Evolutionary conservation across 2,888 invertebrate genomes (phyloP), one percentile per base, ranked within the genome.

Genomic region (Dione juno): DNA sequence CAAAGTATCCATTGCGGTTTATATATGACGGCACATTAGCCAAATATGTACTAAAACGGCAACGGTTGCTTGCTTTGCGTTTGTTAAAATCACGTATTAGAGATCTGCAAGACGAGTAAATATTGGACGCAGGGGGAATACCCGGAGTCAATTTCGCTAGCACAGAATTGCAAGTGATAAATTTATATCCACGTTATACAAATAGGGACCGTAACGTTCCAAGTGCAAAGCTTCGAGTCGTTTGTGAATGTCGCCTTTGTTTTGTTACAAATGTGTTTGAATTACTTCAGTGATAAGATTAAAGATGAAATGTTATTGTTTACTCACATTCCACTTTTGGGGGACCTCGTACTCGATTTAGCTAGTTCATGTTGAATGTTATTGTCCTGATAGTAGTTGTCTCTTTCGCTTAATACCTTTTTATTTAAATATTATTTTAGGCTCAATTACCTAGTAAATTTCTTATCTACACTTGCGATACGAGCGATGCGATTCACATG

Each of bases 81-180:
- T 50, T 45, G 21, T 64, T 45, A 19, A 48, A 48, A 53, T 52
- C 50, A 53, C 21, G 16, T 40, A 28, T 16, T 64, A 57, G 61
- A 67, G 54, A 59, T 63, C 52, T 57, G 70, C 54, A 66, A 72
- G 69, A 70, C 66, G 76, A 76, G 75, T 61, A 67, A 67, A 61
- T 61, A 61, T 67, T 57, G 54, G 68, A 69, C 68, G 63, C 76
- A 77, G 79, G 83, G 87, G 87, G 86, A 88, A 87, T 87, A 83
- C 87, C 85, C 86, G 83, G 74, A 85, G 84, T 86, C 83, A 81
- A 86, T 88, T 87, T 84, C 83, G 83, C 81, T 76, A 78, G 78
- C 79, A 82, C 79, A 80, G 84, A 82, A 84, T 83, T 84, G 81
- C 82, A 82, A 81, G 81, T 83, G 80, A 83, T 85, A 84, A 80